Conservation (phyloP, 2,888 invertebrate species). For the Ormyrus thymus region DNA sequence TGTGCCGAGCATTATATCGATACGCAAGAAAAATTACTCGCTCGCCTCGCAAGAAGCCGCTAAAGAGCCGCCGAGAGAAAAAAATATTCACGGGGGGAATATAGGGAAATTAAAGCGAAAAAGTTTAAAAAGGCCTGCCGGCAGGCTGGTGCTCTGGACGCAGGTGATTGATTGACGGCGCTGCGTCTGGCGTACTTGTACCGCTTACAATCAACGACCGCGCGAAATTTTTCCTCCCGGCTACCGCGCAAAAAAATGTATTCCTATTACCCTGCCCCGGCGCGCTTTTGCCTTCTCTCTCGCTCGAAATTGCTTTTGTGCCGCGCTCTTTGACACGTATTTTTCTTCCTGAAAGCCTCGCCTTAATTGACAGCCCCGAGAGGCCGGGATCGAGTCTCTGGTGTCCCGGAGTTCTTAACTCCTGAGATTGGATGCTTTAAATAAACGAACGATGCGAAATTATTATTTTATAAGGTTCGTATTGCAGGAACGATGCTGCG, state of each 20-base stretch:
- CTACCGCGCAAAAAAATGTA: slow-evolving; percentile 30
- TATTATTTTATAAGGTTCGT: neutral
- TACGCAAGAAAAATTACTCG: no score
- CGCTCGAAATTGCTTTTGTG: neutral
- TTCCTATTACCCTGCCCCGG: slow-evolving; percentile 32
- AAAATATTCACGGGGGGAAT: slow-evolving; percentile 25
- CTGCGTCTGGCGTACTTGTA: slow-evolving; percentile 24
- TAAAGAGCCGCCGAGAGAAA: neutral
- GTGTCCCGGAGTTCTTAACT: neutral
- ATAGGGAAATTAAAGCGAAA: slow-evolving; percentile 39
- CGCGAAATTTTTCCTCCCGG: slow-evolving; percentile 34
- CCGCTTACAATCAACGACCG: slow-evolving; percentile 43
- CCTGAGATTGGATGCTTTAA: slow-evolving; percentile 5
- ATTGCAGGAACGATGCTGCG: no score
- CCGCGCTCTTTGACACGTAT: slow-evolving; percentile 20
- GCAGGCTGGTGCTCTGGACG: slow-evolving; percentile 41
- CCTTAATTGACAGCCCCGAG: slow-evolving; percentile 30
- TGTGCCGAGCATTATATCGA: no score
- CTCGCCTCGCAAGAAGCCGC: neutral
- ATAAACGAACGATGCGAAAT: neutral
- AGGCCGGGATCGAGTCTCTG: neutral
- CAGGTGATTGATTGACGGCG: slow-evolving; percentile 53
- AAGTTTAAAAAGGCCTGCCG: slow-evolving; percentile 26
- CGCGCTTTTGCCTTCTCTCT: slow-evolving; percentile 11
- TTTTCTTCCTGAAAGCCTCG: slow-evolving; percentile 28